Percentiles rank a stretch among this genome's conserved stretches.
Conservation (phyloP, 2,888 invertebrate genomes). For the Koerneria pararmatus region DNA sequence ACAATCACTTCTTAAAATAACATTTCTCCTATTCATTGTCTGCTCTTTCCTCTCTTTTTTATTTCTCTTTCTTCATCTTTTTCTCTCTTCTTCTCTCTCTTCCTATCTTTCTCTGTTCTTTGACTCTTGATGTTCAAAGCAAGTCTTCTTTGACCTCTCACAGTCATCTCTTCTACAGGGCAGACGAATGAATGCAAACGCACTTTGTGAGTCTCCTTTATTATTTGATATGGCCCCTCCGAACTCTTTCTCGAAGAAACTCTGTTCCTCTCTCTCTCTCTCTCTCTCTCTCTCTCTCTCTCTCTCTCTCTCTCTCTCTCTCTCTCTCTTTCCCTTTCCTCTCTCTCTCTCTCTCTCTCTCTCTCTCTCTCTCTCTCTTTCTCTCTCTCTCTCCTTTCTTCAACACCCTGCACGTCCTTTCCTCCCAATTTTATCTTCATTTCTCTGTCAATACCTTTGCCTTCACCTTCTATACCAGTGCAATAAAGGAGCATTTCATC, state of each 20-base stretch:
- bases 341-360: slow-evolving; percentile 7
- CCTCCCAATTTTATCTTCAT: neutral
- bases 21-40: neutral
- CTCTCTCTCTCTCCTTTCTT: neutral
- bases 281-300: slow-evolving; percentile 4
- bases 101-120: slow-evolving; percentile 9
- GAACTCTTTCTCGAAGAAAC: no score
- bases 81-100: neutral
- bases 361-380: slow-evolving; percentile 1
- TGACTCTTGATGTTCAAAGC: no score
- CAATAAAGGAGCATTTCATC: slow-evolving; percentile 2
- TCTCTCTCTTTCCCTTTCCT: neutral
- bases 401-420: no score
- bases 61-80: slow-evolving; percentile 9
- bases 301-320: neutral
- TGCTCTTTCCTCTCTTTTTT: neutral
- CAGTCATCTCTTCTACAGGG: no score
- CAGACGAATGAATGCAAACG: no score
- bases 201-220: no score
- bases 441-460: neutral
- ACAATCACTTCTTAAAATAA: neutral
- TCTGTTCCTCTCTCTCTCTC: neutral
- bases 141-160: no score
- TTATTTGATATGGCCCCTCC: no score
- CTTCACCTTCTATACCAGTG: no score